Conservation (phyloP, 2,797 vertebrate species). For the Gadopsis marmoratus region DNA sequence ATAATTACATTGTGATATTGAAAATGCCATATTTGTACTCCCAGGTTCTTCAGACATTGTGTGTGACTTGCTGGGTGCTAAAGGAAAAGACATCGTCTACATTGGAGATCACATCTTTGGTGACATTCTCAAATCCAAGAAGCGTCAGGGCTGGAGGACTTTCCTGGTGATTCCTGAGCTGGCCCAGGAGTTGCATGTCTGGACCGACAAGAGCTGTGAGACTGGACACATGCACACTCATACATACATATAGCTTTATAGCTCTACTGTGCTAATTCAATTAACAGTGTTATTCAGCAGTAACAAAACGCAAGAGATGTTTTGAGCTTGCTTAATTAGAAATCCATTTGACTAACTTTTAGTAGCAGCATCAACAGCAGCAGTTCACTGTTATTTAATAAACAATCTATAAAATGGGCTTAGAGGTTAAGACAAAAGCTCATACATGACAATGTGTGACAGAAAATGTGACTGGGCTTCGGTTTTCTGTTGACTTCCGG, state of each 20-base stretch:
- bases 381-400: neutral
- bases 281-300: neutral
- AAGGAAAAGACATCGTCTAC: slow-evolving; percentile 96
- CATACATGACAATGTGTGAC: neutral
- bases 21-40: neutral
- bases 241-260: neutral
- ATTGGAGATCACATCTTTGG: slow-evolving; percentile 98
- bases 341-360: neutral
- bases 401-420: too few species aligned
- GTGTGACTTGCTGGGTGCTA: slow-evolving; percentile 93
- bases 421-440: neutral
- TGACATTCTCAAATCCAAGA: slow-evolving; percentile 97
- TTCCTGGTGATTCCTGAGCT: slow-evolving; percentile 95
- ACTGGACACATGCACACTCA: neutral
- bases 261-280: neutral
- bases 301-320: neutral
- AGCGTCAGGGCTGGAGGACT: slow-evolving; percentile 96
- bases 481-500: neutral
- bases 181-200: slow-evolving; percentile 95
- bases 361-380: neutral
- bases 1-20: neutral
- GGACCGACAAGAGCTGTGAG: slow-evolving; percentile 97
- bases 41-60: slow-evolving; percentile 94
- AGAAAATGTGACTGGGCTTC: too few species aligned
- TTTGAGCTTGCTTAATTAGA: neutral